Percentiles rank a stretch among this genome's conserved stretches.
These are phyloP conservation scores for Potamilus streckersoni DNA, from an alignment of 1,140 invertebrate species.

Conservation along the genomic window DNA sequence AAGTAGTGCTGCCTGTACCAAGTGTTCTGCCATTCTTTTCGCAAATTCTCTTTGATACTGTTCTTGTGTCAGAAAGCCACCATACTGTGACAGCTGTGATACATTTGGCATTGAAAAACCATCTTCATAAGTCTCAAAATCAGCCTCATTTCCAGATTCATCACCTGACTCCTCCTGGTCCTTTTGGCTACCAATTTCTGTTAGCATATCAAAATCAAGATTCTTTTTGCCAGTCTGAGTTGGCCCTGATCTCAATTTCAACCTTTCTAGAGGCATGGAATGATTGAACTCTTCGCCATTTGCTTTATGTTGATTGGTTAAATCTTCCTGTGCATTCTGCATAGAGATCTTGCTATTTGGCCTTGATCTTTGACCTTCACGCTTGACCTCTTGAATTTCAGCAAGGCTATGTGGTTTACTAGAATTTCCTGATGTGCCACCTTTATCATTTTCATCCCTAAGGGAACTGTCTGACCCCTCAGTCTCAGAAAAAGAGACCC, in stretches of 20 bases:
- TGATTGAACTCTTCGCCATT: too few relatives aligned
- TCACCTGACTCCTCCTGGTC: slow-evolving; percentile 32
- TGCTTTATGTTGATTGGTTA: too few relatives aligned
- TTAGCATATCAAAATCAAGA: slow-evolving; percentile 44
- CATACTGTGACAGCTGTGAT: slow-evolving; percentile 39
- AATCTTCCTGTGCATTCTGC: too few relatives aligned
- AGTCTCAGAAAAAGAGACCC: slow-evolving; percentile 26
- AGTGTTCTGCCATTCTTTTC: slow-evolving; percentile 56
- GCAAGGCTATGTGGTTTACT: slow-evolving; percentile 9
- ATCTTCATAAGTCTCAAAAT: slow-evolving; percentile 49
- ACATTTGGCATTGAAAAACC: slow-evolving; percentile 38
- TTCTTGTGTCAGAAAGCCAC: slow-evolving; percentile 37
- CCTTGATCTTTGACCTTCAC: background rate
- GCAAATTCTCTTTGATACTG: slow-evolving; percentile 52
- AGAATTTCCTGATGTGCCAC: slow-evolving; percentile 5
- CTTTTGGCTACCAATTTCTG: slow-evolving; percentile 46
- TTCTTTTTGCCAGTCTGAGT: slow-evolving; percentile 3
- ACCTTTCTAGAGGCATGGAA: background rate
- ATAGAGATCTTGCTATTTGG: background rate
- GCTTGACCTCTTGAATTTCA: background rate
- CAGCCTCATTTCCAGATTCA: slow-evolving; percentile 50
- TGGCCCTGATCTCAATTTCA: background rate
- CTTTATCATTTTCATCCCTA: background rate
- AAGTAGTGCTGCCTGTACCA: slow-evolving; percentile 63
- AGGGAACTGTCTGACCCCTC: slow-evolving; percentile 1